Base-by-base conservation (phyloP, 2,888 invertebrate species). In the Nemotelus nigrinus region DNA sequence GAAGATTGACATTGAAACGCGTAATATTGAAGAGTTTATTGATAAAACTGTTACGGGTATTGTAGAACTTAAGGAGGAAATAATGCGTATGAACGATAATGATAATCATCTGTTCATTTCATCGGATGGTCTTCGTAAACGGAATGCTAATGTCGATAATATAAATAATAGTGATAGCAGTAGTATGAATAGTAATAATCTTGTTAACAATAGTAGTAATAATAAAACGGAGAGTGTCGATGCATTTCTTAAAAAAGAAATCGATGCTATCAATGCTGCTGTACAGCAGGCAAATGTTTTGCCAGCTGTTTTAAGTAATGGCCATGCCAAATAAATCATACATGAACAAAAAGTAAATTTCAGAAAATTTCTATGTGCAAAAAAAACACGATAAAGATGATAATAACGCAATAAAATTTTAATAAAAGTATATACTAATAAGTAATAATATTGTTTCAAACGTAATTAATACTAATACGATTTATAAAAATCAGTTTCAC, bases 41-140 rank as follows among this genome's bases (percentile, higher is more conserved):
- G 87, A 87, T 85, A 87, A 87, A 85, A 87, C 87, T 83, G 87
- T 87, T 60, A 85, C 84, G 78, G 87, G 87, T 80, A 87, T 87
- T 81, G 87, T 86, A 76, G 87, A 85, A 80, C 85, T 87, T 79
- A 87, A 87, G 78, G 87, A 87, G 78, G 87, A 87, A 83, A 82
- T 87, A 78, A 87, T 87, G 87, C 84, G 87, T 44, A 79, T 80
- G 76, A 81, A 80, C 65, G 85, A 86, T 78, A 83, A 83, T 67
- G 79, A 82, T 58, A 78, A 79, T 65, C 63, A 79, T 63, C 53
- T 77, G 77, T 81, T 81, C 80, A 81, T 82, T 81, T 48, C 70
- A 53, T 80, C 82, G 72, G 82, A 82, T 67, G 84, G 84, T 45
- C 80, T 87, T 67, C 86, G 87, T 72, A 87, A 87, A 80, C 85